Conservation (phyloP, 2,797 vertebrate genomes). For the Mormyrus hasselquistii region DNA sequence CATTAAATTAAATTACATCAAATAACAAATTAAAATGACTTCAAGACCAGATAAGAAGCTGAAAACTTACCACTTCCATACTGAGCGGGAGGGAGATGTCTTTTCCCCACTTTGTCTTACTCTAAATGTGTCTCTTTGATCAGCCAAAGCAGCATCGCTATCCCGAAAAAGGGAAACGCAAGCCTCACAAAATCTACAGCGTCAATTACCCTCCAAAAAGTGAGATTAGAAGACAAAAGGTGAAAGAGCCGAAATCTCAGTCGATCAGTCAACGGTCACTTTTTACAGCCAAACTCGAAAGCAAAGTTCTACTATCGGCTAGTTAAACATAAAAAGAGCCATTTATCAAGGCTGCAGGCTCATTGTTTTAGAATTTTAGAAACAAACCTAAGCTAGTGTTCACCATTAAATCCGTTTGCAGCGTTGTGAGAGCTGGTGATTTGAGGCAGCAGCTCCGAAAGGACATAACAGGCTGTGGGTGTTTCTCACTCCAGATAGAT, state of each 20-base stretch:
- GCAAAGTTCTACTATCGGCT: background rate
- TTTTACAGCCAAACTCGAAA: background rate
- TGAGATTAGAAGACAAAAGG: background rate
- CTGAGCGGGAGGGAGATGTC: background rate
- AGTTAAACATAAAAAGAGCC: background rate
- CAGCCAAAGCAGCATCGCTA: background rate
- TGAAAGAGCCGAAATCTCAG: background rate
- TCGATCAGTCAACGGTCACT: background rate
- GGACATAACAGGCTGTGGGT: background rate
- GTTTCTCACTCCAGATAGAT: conserved; percentile 4
- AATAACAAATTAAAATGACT: background rate
- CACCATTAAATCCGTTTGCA: background rate
- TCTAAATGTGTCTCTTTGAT: background rate
- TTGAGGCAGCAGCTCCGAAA: background rate
- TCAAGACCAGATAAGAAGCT: background rate
- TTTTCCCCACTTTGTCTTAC: background rate
- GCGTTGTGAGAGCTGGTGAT: background rate
- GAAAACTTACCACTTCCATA: conserved; percentile 4
- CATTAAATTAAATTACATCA: background rate
- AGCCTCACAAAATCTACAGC: background rate
- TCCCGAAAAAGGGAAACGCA: background rate
- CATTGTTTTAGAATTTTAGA: background rate
- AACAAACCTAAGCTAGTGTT: background rate
- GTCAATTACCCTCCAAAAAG: background rate
- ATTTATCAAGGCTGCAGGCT: background rate